A percentile compares a stretch with the other conserved stretches of the same genome.
Evolutionary conservation across 2,888 invertebrate species (phyloP).

Genomic region (Oligia fasciuncula): DNA sequence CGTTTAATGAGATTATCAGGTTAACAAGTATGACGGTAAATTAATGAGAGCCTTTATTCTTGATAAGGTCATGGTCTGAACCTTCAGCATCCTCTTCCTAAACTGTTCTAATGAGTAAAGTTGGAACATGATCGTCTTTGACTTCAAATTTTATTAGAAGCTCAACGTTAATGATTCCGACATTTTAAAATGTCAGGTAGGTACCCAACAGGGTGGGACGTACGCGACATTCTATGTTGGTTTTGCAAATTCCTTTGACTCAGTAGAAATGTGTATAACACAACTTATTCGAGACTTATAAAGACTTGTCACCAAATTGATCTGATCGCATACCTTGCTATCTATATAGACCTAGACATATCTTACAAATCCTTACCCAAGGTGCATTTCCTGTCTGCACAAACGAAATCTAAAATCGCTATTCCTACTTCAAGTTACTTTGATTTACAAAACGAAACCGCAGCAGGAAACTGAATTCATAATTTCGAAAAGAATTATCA

Average conservation of each 20-base stretch:
- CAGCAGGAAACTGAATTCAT: constrained; percentile 18
- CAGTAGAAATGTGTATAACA: constrained; percentile 4
- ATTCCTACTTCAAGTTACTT: constrained; percentile 12
- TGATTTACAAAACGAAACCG: constrained; percentile 11
- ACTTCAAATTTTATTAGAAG: constrained; percentile 8
- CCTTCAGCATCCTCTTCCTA: neutral
- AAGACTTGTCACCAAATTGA: constrained; percentile 7
- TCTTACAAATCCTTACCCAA: constrained; percentile 11
- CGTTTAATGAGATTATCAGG: constrained; percentile 14
- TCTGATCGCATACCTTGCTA: constrained; percentile 8
- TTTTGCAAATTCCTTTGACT: constrained; percentile 32
- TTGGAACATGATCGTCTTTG: constrained; percentile 3
- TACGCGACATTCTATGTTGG: constrained; percentile 33
- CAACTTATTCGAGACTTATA: neutral
- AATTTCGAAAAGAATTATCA: constrained; percentile 35
- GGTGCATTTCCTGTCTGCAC: constrained; percentile 4
- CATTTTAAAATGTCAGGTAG: constrained; percentile 53
- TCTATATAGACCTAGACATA: neutral
- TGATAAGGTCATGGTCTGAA: constrained; percentile 19
- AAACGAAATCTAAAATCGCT: neutral
- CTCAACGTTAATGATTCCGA: constrained; percentile 34
- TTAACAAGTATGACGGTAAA: constrained; percentile 29
- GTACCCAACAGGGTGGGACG: constrained; percentile 13
- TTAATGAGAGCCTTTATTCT: constrained; percentile 9
- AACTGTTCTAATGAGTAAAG: constrained; percentile 8